These are phyloP conservation scores for Tyrophagus putrescentiae DNA, from an alignment of 1,140 invertebrate genomes.

Conservation along the genomic window DNA sequence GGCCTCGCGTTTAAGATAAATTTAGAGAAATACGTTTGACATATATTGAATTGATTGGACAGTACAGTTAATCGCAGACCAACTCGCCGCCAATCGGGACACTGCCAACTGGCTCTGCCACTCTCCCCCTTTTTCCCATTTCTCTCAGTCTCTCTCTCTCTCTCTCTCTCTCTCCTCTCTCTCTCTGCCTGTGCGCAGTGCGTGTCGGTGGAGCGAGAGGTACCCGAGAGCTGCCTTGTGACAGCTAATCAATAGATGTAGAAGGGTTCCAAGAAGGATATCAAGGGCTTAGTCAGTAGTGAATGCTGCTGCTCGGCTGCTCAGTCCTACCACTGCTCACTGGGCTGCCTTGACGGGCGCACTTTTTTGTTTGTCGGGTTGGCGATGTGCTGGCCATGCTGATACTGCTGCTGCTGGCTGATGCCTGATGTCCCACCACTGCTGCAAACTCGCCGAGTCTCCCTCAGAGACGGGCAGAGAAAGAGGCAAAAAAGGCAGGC, in stretches of 20 bases:
- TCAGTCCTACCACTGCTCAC: not conserved
- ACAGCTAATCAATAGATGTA: not conserved
- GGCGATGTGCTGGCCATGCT: constrained; percentile 1
- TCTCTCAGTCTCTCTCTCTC: no score
- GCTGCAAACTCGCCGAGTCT: no score
- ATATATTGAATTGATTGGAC: constrained; percentile 15
- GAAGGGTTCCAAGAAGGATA: constrained; percentile 13
- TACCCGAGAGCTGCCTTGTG: constrained; percentile 4
- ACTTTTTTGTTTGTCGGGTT: constrained; percentile 1
- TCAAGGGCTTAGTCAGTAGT: not conserved
- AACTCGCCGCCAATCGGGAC: not conserved
- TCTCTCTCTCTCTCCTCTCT: no score
- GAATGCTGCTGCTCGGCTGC: not conserved
- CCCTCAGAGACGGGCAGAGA: no score
- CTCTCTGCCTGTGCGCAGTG: not conserved
- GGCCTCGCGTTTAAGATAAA: no score
- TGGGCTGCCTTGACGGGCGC: no score
- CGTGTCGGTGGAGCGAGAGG: constrained; percentile 7
- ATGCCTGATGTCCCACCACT: no score
- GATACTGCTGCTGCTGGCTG: no score
- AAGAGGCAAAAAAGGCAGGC: not conserved
- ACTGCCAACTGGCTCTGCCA: no score
- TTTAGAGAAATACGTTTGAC: constrained; percentile 10
- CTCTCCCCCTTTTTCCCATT: no score
- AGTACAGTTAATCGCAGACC: constrained; percentile 11